Evolutionary conservation across 2,797 vertebrate species (phyloP), one percentile per base, ranked within the genome.

Genomic region (Semotilus atromaculatus): DNA sequence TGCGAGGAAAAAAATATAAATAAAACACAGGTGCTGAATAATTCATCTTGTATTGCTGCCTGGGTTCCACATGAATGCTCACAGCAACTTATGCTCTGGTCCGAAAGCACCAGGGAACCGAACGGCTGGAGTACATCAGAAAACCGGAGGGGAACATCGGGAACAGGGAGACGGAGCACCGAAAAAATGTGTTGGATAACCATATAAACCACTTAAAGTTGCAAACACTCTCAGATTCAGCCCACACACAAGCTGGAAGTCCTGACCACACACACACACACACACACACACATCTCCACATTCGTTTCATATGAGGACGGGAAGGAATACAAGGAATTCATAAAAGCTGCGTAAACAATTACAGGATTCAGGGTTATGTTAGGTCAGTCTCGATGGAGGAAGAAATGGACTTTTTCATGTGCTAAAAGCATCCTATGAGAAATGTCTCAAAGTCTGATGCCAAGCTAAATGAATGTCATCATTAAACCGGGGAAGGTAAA

Each of bases 31-130:
- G 79, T 77, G 85, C 88, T 94, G 84, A 90, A 94, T 94, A 92
- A 95, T 95, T 94, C 92, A 95, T 91, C 66, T 75, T 84, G 83
- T 91, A 90, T 90, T 91, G 91, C 93, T 93, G 90, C 91, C 88
- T 82, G 91, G 81, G 91, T 93, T 94, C 89, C 92, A 92, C 92
- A 90, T 89, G 93, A 95, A 90, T 85, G 92, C 91, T 68, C 88
- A 88, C 90, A 92, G 90, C 78, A 82, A 81, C 80, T 85, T 38
- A 18, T 29, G 72, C 48, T 85, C 90, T 87, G 38, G 75, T 89
- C 89, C 87, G 91, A 92, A 92, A 89, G 90, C 91, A 88, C 89
- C 88, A 80, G 89, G 77, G 67, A 86, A 84, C 88, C 89, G 85
- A 82, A 88, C 83, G 73, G 62, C 77, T 79, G 86, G 84, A 84